Percentiles rank a stretch among this genome's conserved stretches.
Conservation (phyloP, 2,797 vertebrate genomes). For the Trichosurus vulpecula region DNA sequence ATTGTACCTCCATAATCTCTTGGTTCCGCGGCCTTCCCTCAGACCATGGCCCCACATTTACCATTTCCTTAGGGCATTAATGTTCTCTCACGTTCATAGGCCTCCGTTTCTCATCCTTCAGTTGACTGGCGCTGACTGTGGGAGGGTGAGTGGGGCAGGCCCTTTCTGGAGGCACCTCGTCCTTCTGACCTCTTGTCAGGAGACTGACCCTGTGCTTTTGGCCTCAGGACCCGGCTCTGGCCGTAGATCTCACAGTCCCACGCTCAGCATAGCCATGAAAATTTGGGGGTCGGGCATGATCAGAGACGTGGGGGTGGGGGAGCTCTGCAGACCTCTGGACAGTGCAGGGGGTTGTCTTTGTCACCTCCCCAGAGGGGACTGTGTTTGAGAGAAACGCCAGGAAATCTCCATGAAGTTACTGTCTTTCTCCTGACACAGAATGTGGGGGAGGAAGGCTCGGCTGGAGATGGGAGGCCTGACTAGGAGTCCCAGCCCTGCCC, state of each 20-base stretch:
- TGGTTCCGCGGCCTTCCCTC: no score
- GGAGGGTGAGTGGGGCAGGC: no score
- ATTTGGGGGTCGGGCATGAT: not conserved
- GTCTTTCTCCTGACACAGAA: not conserved
- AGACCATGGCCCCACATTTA: no score
- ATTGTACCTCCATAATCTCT: no score
- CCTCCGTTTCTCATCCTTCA: no score
- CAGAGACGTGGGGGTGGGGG: not conserved
- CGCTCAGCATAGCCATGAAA: not conserved
- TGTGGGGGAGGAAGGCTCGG: no score
- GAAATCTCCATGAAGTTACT: not conserved
- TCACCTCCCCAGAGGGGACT: not conserved
- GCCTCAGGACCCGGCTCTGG: not conserved
- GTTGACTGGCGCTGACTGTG: no score
- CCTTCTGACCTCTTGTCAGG: not conserved
- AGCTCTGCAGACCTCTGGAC: not conserved
- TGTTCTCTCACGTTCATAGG: not conserved
- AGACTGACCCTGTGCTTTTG: not conserved
- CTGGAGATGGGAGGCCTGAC: no score
- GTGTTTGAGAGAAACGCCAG: not conserved
- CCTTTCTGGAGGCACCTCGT: no score
- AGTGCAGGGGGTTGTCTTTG: not conserved
- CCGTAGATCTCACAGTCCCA: not conserved
- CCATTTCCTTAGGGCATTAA: not conserved
- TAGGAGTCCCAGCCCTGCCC: no score